phyloP scores from a whole-genome alignment of 2,888 invertebrate species.

The Merodon equestris region DNA sequence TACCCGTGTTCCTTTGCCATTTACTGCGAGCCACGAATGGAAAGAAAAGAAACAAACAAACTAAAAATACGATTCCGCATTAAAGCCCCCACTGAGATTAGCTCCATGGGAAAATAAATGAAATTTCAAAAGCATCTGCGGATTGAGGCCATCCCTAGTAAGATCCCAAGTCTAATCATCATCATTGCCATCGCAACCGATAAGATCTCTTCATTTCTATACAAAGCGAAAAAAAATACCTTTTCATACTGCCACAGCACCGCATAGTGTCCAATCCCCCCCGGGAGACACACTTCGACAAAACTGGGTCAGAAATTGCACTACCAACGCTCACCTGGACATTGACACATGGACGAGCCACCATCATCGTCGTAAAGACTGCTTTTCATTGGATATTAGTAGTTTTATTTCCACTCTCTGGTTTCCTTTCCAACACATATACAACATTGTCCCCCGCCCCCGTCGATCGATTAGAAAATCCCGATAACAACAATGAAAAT shows the following conservation, averaged over 20 bases:
- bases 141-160: conserved; percentile 60
- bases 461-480: conserved; percentile 62
- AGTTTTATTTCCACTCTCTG: conserved; percentile 7
- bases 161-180: conserved; percentile 21
- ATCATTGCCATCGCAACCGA: conserved; percentile 56
- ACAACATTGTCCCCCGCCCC: conserved; percentile 60
- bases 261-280: conserved; percentile 9
- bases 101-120: conserved; percentile 51
- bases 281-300: conserved; percentile 32
- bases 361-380: conserved; percentile 46
- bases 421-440: conserved; percentile 29
- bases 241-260: conserved; percentile 31
- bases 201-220: conserved; percentile 67
- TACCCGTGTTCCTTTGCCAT: conserved; percentile 52
- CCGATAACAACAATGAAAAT: conserved; percentile 63
- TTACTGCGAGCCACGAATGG: conserved; percentile 20
- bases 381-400: conserved; percentile 62
- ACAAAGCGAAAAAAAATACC: conserved; percentile 42
- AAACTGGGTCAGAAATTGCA: conserved; percentile 63
- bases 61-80: conserved; percentile 45
- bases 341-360: not conserved
- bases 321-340: conserved; percentile 53
- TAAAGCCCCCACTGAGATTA: conserved; percentile 54
- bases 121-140: conserved; percentile 65
- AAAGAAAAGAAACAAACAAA: not conserved